Conservation (phyloP, 2,797 vertebrate species). For the Picus viridis region DNA sequence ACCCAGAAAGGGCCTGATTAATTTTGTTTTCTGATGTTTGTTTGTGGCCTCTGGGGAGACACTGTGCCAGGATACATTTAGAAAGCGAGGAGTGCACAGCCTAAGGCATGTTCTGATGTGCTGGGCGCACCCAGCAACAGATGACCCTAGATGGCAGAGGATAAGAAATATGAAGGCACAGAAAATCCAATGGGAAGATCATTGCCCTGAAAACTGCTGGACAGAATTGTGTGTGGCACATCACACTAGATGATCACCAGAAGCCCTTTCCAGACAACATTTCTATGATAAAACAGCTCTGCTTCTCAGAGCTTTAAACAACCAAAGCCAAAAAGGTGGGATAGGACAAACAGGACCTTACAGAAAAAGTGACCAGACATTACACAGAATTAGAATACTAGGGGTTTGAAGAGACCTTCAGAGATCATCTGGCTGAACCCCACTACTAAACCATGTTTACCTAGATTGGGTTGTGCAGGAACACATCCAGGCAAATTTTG, state of each 20-base stretch:
- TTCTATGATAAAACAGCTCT: not conserved
- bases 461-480: too few relatives aligned
- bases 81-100: not conserved
- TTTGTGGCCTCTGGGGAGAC: not conserved
- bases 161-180: not conserved
- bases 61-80: not conserved
- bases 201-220: not conserved
- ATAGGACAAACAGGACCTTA: not conserved
- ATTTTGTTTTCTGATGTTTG: not conserved
- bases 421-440: too few relatives aligned
- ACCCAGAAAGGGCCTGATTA: fast-evolving
- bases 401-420: too few relatives aligned
- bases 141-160: not conserved
- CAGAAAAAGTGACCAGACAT: not conserved
- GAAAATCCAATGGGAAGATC: not conserved
- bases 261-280: not conserved
- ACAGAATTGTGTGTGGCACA: not conserved
- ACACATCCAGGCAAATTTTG: too few relatives aligned
- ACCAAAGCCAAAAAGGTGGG: not conserved
- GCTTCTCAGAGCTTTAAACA: not conserved
- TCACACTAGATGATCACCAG: not conserved
- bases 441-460: too few relatives aligned
- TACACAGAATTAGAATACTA: too few relatives aligned
- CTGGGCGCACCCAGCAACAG: not conserved
- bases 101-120: not conserved